A percentile compares a stretch with the other conserved stretches of the same genome.
phyloP scores from a whole-genome alignment of 1,140 invertebrate species.

The Parasteatoda tepidariorum region DNA sequence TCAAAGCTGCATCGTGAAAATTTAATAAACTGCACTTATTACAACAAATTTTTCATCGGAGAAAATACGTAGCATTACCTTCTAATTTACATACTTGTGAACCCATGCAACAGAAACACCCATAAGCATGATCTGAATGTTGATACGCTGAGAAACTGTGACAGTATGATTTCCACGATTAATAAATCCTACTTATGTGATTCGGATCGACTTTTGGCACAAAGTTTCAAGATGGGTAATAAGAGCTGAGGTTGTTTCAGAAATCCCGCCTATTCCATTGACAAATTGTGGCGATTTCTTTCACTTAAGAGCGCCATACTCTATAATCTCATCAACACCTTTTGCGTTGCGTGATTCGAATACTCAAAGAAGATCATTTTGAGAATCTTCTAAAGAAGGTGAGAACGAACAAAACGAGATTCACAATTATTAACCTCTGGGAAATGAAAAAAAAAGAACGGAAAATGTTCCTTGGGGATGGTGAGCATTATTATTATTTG shows the following conservation, averaged over 20 bases:
- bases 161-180: background rate
- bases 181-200: background rate
- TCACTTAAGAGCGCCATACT: background rate
- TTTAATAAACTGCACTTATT: too few relatives aligned
- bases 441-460: too few relatives aligned
- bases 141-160: background rate
- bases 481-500: background rate
- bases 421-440: background rate
- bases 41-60: too few relatives aligned
- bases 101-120: too few relatives aligned
- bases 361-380: background rate
- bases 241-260: background rate
- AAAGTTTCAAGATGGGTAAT: background rate
- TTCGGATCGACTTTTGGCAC: background rate
- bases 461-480: background rate
- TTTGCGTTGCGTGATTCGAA: background rate
- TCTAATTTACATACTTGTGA: too few relatives aligned
- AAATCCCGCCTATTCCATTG: constrained; percentile 13
- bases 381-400: too few relatives aligned
- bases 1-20: too few relatives aligned
- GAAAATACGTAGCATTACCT: too few relatives aligned
- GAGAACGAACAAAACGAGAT: too few relatives aligned
- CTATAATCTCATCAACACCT: constrained; percentile 27
- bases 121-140: background rate
- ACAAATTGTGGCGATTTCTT: constrained; percentile 24